phyloP scores from a whole-genome alignment of 1,140 invertebrate genomes.

The Drosophila erecta region DNA sequence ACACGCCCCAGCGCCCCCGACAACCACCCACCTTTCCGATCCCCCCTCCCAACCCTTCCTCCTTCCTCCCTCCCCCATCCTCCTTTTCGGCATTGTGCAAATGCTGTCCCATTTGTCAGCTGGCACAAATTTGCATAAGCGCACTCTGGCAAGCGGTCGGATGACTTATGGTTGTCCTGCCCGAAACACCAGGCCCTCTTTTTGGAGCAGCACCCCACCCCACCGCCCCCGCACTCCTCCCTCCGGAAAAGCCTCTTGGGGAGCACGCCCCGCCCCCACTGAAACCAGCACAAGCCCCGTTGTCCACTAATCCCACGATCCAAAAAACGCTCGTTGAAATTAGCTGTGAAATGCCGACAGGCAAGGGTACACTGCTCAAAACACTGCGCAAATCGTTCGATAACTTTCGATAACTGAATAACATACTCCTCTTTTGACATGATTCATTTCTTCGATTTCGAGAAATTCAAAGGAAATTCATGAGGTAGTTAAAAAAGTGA shows the following conservation, averaged over 20 bases:
- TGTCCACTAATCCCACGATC: constrained; percentile 74
- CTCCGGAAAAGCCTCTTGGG: neutral
- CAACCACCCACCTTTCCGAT: constrained; percentile 1
- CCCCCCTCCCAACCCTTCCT: neutral
- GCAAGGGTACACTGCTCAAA: constrained; percentile 6
- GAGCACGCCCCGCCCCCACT: neutral
- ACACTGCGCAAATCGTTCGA: neutral
- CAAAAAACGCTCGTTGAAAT: constrained; percentile 76
- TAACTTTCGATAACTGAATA: neutral
- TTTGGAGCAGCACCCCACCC: constrained; percentile 2
- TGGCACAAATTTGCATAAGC: constrained; percentile 81
- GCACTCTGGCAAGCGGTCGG: constrained; percentile 72
- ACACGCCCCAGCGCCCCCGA: constrained; percentile 60
- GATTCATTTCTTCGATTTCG: no score
- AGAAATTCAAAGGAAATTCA: neutral
- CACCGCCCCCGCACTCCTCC: neutral
- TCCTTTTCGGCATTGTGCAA: constrained; percentile 67
- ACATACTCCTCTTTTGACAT: no score
- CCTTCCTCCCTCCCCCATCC: neutral
- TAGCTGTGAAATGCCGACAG: constrained; percentile 73
- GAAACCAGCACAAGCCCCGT: constrained; percentile 24
- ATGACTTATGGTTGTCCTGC: constrained; percentile 75
- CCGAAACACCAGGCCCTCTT: constrained; percentile 1
- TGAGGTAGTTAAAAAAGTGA: neutral
- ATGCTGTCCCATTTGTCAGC: constrained; percentile 81